Evolutionary conservation across 92 coral and sea anemone species (phyloP), one percentile per base, ranked within the genome.

Genomic region (Siderastrea radians): DNA sequence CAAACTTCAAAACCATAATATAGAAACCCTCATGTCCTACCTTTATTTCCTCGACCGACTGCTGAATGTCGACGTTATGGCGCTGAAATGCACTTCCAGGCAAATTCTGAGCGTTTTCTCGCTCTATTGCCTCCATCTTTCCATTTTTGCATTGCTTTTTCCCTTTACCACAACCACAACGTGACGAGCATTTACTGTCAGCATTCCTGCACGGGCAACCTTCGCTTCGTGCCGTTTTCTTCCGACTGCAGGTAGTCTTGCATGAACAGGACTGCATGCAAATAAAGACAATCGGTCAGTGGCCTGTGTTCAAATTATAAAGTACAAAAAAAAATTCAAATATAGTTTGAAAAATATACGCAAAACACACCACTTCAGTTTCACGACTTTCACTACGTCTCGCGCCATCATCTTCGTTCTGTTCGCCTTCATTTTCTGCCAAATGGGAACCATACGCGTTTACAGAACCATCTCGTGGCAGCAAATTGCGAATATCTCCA

Each of bases 191-290:
- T 68, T 82, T 87, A 6, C 67, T 84, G 52, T 66, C 82, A 11
- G 90, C 91, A 54, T 88, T 88, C 62, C 85, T 64, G 83, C 91
- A 86, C 48, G 87, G 91, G 68, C 93, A 90, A 67, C 93, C 91
- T 53, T 55, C 62, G 38, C 73, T 68, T 80, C 81, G 86, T 50
- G 84, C 81, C 52, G 57, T 69, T 61, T 84, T 80, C 77, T 81
- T 87, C 51, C 82, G 45, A 47, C 84, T 80, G 61, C 84, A 63
- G 57, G 57, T 64, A 2, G 84, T 80, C 48, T 80, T 80, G 60
- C 84, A 80, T 51, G 43, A 50, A 51, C 78, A 74, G 61, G 78
- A 74, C 78, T 74, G 78, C 15, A 74, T 74, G 19, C 10, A 74
- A 51, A 74, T 64, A 64, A 64, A 5, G 68, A 64, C 68, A 64